Evolutionary conservation across 2,888 invertebrate genomes (phyloP).

Genomic region (Nomada flava): DNA sequence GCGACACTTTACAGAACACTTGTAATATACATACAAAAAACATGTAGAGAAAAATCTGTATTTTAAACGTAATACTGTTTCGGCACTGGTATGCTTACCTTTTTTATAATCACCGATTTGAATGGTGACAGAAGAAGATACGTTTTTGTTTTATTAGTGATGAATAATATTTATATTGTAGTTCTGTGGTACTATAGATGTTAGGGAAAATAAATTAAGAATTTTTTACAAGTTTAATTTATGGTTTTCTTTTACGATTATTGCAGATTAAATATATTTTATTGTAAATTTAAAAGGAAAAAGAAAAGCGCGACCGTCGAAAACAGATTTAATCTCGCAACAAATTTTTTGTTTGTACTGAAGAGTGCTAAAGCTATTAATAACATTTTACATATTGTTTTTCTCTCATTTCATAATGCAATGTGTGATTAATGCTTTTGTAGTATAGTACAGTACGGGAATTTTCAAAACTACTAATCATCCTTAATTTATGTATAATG

Average conservation of each 20-base stretch:
- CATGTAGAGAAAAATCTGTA: slow-evolving; percentile 64
- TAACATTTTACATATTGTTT: slow-evolving; percentile 46
- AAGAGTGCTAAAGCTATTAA: slow-evolving; percentile 25
- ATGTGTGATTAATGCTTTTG: slow-evolving; percentile 57
- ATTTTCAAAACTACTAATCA: slow-evolving; percentile 44
- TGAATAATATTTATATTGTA: slow-evolving; percentile 65
- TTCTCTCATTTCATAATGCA: slow-evolving; percentile 42
- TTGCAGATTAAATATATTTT: slow-evolving; percentile 18
- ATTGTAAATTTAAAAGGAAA: not conserved
- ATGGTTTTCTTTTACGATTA: slow-evolving; percentile 61
- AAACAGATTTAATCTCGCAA: slow-evolving; percentile 45
- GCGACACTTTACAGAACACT: slow-evolving; percentile 60
- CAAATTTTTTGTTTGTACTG: slow-evolving; percentile 21
- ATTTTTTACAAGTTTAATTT: slow-evolving; percentile 64
- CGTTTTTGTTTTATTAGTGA: slow-evolving; percentile 61
- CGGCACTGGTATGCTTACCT: slow-evolving; percentile 67
- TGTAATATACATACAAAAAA: slow-evolving; percentile 68
- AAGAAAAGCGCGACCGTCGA: not conserved
- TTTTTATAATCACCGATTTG: slow-evolving; percentile 45
- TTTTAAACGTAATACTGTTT: slow-evolving; percentile 64
- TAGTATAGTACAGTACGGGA: slow-evolving; percentile 55
- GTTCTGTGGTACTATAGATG: slow-evolving; percentile 55
- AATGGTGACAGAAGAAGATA: slow-evolving; percentile 52
- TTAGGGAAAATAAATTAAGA: slow-evolving; percentile 65
- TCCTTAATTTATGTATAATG: slow-evolving; percentile 54